These are phyloP conservation scores for Datnioides undecimradiatus DNA, from an alignment of 2,113 vertebrate genomes.

Conservation along the genomic window DNA sequence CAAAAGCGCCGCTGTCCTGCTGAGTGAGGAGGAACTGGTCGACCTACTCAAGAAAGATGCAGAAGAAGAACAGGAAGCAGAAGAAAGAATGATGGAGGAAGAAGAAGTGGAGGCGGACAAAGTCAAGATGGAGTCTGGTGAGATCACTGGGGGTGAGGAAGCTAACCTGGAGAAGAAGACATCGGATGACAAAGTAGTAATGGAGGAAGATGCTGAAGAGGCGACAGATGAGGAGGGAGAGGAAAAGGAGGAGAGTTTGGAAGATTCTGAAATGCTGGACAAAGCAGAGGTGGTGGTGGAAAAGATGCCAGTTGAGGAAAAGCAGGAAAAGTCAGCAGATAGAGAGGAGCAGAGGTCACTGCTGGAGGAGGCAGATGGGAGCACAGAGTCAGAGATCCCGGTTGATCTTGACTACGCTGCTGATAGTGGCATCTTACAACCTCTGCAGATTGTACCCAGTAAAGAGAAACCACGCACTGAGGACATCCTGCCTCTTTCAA, in stretches of 20 bases:
- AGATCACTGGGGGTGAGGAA: constrained; percentile 9
- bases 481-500: constrained; percentile 3
- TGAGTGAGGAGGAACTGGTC: constrained; percentile 79
- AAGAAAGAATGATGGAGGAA: constrained; percentile 43
- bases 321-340: constrained; percentile 6
- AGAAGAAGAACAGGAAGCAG: constrained; percentile 67
- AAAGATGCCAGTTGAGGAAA: constrained; percentile 3
- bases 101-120: constrained; percentile 29
- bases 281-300: constrained; percentile 19
- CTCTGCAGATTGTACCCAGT: constrained; percentile 32
- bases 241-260: constrained; percentile 2
- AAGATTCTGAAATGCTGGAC: constrained; percentile 19
- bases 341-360: constrained; percentile 10
- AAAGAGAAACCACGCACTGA: constrained; percentile 20
- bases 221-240: constrained; percentile 18
- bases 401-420: constrained; percentile 73
- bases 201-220: background rate
- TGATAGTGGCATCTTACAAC: constrained; percentile 60
- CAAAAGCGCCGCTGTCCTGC: constrained; percentile 68
- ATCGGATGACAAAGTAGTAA: constrained; percentile 8
- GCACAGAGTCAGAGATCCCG: constrained; percentile 76
- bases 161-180: constrained; percentile 14
- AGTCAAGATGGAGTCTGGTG: constrained; percentile 6
- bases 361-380: constrained; percentile 73
- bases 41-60: constrained; percentile 74